These are phyloP conservation scores for Vulpes vulpes DNA, from an alignment of 2,113 vertebrate genomes.

Conservation along the genomic window DNA sequence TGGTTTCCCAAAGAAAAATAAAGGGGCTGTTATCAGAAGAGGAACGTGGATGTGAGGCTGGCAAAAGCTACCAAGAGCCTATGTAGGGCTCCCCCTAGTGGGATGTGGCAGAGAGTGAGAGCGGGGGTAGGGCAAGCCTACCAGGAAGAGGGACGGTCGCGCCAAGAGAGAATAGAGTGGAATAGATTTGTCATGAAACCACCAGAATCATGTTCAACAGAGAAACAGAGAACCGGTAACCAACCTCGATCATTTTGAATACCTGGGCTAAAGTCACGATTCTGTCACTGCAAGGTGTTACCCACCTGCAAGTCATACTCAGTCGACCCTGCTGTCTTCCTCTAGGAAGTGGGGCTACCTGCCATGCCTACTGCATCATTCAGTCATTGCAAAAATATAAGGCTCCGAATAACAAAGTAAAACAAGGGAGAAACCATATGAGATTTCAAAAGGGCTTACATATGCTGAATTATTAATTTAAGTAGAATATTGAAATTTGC, in stretches of 20 bases:
- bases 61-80: constrained; percentile 11
- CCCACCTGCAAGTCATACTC: background rate
- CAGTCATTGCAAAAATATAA: background rate
- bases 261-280: background rate
- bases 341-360: background rate
- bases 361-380: background rate
- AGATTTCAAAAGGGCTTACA: background rate
- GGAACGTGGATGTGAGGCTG: background rate
- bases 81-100: constrained; percentile 61
- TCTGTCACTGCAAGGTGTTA: background rate
- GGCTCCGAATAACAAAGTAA: background rate
- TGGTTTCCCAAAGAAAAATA: constrained; percentile 29
- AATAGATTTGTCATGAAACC: background rate
- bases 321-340: background rate
- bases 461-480: constrained; percentile 17
- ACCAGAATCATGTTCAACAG: background rate
- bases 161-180: background rate
- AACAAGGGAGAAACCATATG: background rate
- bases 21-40: background rate
- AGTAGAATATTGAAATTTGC: background rate
- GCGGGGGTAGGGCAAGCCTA: background rate
- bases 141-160: background rate
- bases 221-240: background rate
- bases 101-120: background rate
- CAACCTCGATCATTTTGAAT: background rate